A percentile compares a stretch with the other conserved stretches of the same genome.
phyloP scores from a whole-genome alignment of 92 coral and sea anemone genomes.

The Zoanthus sociatus region DNA sequence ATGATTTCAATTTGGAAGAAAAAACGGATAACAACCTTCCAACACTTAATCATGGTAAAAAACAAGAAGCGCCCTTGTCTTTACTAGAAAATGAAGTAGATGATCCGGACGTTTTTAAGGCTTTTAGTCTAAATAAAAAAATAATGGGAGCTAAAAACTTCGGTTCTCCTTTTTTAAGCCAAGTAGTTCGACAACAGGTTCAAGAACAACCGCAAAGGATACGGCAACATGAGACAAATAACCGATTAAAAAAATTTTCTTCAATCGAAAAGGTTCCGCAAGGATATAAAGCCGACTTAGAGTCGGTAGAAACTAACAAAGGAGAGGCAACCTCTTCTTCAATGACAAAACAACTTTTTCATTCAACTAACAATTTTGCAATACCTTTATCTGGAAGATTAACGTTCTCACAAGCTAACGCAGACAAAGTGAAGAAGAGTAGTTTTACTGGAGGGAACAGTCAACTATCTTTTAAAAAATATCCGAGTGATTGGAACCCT shows the following conservation, averaged over 20 bases:
- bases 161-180: neutral
- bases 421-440: neutral
- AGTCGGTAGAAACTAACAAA: neutral
- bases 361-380: neutral
- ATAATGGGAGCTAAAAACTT: neutral
- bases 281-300: neutral
- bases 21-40: conserved; percentile 23
- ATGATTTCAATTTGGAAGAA: conserved; percentile 27
- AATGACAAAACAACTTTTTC: neutral
- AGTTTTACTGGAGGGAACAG: neutral
- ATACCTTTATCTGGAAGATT: neutral
- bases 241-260: conserved; percentile 30
- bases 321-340: neutral
- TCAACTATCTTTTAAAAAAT: neutral
- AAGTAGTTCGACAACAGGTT: neutral
- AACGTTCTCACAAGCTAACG: neutral
- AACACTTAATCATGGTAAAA: conserved; percentile 46
- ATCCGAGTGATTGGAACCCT: neutral
- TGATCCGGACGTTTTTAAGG: neutral
- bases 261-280: conserved; percentile 14
- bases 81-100: conserved; percentile 29
- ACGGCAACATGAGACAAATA: neutral
- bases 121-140: neutral
- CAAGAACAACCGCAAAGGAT: neutral
- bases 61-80: conserved; percentile 35